These are phyloP conservation scores for Phoxinus phoxinus DNA, from an alignment of 2,113 vertebrate species.

Conservation along the genomic window DNA sequence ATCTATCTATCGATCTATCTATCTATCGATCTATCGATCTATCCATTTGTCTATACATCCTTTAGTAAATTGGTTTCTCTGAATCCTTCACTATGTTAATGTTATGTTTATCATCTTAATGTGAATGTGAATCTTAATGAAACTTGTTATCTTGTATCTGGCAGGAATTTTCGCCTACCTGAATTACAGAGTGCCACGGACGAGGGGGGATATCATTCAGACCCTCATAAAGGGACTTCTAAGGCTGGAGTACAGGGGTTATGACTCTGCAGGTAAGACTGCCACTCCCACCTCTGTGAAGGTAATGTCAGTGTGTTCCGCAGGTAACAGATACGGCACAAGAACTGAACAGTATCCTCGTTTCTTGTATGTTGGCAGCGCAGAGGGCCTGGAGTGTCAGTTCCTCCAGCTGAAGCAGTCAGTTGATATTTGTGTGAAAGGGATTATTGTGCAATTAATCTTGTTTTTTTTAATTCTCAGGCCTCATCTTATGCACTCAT, in stretches of 20 bases:
- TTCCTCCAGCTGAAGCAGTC: neutral
- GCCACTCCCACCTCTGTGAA: slow-evolving; percentile 42
- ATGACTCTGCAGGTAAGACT: slow-evolving; percentile 93
- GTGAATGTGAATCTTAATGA: neutral
- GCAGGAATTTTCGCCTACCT: slow-evolving; percentile 98
- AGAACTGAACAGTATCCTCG: slow-evolving; percentile 28
- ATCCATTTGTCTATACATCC: too few species aligned
- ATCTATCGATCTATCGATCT: neutral
- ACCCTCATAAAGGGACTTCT: slow-evolving; percentile 92
- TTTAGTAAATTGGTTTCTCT: neutral
- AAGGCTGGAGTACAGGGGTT: slow-evolving; percentile 96
- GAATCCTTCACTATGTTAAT: neutral
- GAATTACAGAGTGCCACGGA: slow-evolving; percentile 91
- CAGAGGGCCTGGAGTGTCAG: slow-evolving; percentile 21
- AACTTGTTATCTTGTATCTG: slow-evolving; percentile 24
- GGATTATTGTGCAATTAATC: slow-evolving; percentile 18
- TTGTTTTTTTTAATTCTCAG: neutral
- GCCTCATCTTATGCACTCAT: neutral
- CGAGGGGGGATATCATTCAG: slow-evolving; percentile 91
- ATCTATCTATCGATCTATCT: neutral
- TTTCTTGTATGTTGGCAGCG: slow-evolving; percentile 47
- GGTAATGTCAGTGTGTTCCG: slow-evolving; percentile 18
- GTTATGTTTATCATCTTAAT: neutral
- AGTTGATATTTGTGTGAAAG: slow-evolving; percentile 19
- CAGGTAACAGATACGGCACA: slow-evolving; percentile 36